Conservation (phyloP, 35 echinoderm and acorn worm species). For the Amphiura filiformis region DNA sequence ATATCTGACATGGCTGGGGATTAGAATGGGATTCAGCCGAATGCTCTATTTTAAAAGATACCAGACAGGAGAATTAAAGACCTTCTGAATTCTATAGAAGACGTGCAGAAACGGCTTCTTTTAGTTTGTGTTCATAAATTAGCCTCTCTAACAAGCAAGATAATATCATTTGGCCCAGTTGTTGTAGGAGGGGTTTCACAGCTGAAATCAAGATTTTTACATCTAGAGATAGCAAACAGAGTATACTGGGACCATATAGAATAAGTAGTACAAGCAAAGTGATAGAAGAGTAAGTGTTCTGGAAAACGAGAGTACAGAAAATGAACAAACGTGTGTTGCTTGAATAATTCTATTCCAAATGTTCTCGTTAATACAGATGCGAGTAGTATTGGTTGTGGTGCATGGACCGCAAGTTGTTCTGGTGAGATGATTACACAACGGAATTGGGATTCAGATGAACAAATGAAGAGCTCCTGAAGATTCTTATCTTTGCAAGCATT, state of each 20-base stretch:
- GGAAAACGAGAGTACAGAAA: neutral
- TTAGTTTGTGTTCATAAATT: neutral
- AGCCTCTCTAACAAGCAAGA: neutral
- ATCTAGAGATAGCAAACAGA: neutral
- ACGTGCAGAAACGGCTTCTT: neutral
- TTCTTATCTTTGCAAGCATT: too few relatives aligned
- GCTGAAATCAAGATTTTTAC: neutral
- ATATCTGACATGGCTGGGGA: neutral
- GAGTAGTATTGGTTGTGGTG: too few relatives aligned
- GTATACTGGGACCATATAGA: neutral
- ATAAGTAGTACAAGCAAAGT: neutral
- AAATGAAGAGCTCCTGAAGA: too few relatives aligned
- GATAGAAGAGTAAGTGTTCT: neutral
- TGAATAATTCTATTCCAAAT: too few relatives aligned
- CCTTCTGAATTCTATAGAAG: neutral
- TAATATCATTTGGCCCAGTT: neutral
- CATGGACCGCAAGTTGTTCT: too few relatives aligned
- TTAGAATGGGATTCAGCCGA: neutral
- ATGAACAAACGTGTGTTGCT: neutral
- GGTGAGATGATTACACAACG: too few relatives aligned
- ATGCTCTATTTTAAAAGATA: neutral
- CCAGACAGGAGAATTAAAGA: neutral
- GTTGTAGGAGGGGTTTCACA: neutral
- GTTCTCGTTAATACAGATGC: too few relatives aligned
- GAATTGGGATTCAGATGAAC: too few relatives aligned